A percentile compares a stretch with the other conserved stretches of the same genome.
Conservation (phyloP, 2,888 invertebrate species). For the Ashinkailepas kermadecensis region DNA sequence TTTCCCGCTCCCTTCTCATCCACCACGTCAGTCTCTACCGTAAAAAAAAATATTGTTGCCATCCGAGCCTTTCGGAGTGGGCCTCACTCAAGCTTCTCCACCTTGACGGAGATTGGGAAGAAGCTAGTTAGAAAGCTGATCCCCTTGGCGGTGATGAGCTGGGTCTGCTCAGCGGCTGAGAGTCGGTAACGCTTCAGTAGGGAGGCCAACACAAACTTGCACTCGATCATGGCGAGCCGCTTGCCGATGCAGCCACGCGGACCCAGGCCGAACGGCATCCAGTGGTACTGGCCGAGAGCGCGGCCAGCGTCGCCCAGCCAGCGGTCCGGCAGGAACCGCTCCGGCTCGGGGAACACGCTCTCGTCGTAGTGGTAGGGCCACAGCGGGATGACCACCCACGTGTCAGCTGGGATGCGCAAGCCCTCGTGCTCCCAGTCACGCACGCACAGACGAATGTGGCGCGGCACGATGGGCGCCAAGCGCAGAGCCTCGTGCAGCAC, state of each 20-base stretch:
- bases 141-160: not conserved
- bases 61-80: too few species aligned
- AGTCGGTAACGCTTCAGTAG: not conserved
- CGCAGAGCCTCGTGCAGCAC: not conserved
- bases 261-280: constrained; percentile 3
- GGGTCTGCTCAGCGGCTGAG: not conserved
- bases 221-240: not conserved
- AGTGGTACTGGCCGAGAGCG: not conserved
- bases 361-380: not conserved
- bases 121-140: too few species aligned
- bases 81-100: too few species aligned
- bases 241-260: not conserved
- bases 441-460: not conserved
- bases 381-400: not conserved
- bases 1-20: too few species aligned
- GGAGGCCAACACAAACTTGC: not conserved
- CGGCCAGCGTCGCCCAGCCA: not conserved
- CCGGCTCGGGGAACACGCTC: not conserved
- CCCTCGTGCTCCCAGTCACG: not conserved
- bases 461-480: not conserved
- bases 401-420: not conserved
- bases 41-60: too few species aligned
- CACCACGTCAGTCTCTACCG: too few species aligned
- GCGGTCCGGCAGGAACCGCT: not conserved
- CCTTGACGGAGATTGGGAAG: too few species aligned